Evolutionary conservation across 92 coral and sea anemone genomes (phyloP), one percentile per base, ranked within the genome.

Genomic region (Hydrozoanthus gracilis): DNA sequence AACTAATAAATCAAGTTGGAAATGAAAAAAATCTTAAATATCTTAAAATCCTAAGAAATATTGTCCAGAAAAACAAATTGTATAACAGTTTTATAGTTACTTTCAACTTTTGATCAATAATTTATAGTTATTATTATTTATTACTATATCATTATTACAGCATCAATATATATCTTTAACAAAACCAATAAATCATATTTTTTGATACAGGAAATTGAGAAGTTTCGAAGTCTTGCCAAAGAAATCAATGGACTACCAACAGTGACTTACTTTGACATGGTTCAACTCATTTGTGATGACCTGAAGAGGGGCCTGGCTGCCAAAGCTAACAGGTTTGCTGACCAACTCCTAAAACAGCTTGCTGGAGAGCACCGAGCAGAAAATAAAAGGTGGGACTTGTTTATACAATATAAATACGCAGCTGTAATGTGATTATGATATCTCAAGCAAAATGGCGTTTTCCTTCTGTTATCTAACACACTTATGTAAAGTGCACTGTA

Each of bases 201-300:
- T 79, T 45, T 20, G 72, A 78, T 69, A 7, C 75, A 97, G 99
- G 99, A 97, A 90, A 97, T 97, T 69, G 93, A 87, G 17, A 92
- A 93, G 56, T 97, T 90, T 83, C 99, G 99, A 62, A 91, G 89
- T 55, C 93, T 95, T 60, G 97, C 99, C 68, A 91, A 96, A 17
- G 95, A 97, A 91, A 95, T 97, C 88, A 93, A 71, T 68, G 83
- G 95, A 48, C 84, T 97, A 3, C 99, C 98, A 18, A 97, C 96
- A 68, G 89, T 97, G 64, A 96, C 95, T 51, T 94, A 95, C 77
- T 97, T 97, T 89, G 95, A 97, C 73, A 97, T 97, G 99, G 93
- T 97, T 55, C 98, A 97, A 75, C 95, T 97, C 14, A 95, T 95
- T 85, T 97, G 99, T 90, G 99, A 97, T 79, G 99, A 97, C 78